Evolutionary conservation across 2,888 invertebrate genomes (phyloP).

Genomic region (Chrysotoxum bicinctum): DNA sequence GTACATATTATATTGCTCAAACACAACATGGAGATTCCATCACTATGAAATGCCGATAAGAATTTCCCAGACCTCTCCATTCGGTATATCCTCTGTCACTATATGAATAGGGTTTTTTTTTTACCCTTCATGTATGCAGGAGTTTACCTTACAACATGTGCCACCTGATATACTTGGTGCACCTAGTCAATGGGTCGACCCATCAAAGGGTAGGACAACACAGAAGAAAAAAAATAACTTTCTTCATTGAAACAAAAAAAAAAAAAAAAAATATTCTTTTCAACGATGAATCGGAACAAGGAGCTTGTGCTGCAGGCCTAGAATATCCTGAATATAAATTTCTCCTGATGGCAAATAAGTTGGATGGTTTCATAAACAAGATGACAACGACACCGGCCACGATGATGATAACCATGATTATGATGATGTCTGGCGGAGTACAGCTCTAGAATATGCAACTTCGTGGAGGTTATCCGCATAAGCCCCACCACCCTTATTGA

Average conservation of each 20-base stretch:
- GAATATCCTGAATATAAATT: conserved; percentile 60
- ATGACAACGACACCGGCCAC: conserved; percentile 63
- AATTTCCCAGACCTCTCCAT: conserved; percentile 10
- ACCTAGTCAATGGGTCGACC: conserved; percentile 65
- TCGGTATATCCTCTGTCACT: neutral
- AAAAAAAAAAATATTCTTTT: conserved; percentile 31
- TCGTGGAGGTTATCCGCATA: neutral
- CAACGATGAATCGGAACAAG: conserved; percentile 40
- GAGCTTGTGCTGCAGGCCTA: conserved; percentile 54
- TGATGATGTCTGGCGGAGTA: conserved; percentile 42
- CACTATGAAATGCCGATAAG: conserved; percentile 35
- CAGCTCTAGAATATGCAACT: neutral
- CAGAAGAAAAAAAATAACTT: neutral
- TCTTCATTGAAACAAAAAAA: neutral
- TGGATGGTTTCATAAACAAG: conserved; percentile 54
- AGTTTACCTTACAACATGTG: conserved; percentile 33
- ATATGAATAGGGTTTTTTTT: neutral
- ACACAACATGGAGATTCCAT: conserved; percentile 19
- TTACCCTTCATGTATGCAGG: neutral
- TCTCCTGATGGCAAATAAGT: conserved; percentile 64
- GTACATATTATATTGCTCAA: conserved; percentile 8
- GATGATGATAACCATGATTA: conserved; percentile 16
- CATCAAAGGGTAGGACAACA: conserved; percentile 51
- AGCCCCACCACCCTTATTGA: neutral
- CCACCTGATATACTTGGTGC: conserved; percentile 22